Evolutionary conservation across 2,797 vertebrate genomes (phyloP).

Genomic region (Acanthurus tractus): DNA sequence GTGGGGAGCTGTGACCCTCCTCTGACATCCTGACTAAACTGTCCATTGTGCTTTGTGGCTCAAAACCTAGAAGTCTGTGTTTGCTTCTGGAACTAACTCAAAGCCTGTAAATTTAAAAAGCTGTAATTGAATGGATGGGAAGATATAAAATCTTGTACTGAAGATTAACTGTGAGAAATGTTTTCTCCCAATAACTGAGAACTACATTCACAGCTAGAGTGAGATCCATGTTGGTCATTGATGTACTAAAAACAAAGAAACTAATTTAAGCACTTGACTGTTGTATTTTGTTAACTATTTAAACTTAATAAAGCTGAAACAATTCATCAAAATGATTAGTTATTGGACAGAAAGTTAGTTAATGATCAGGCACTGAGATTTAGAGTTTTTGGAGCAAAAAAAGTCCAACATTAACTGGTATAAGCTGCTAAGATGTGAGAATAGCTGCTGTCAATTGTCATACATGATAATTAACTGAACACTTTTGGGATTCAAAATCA

Average conservation of each 20-base stretch:
- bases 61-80: conserved; percentile 34
- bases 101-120: conserved; percentile 30
- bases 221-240: not conserved
- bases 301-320: not conserved
- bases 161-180: conserved; percentile 4
- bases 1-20: conserved; percentile 59
- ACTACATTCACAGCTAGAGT: not conserved
- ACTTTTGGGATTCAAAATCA: not conserved
- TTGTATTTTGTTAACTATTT: not conserved
- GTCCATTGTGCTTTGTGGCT: conserved; percentile 64
- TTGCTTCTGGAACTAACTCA: conserved; percentile 42
- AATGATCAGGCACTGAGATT: not conserved
- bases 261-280: not conserved
- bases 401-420: not conserved
- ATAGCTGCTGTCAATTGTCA: not conserved
- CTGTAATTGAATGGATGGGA: conserved; percentile 17
- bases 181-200: not conserved
- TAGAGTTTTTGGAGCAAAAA: not conserved
- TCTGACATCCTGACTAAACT: conserved; percentile 67
- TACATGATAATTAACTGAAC: not conserved
- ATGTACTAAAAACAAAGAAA: not conserved
- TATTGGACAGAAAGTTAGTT: not conserved
- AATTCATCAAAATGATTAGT: not conserved
- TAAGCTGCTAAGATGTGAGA: not conserved
- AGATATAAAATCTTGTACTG: conserved; percentile 10